Evolutionary conservation across 2,113 vertebrate species (phyloP).

Genomic region (Sardina pilchardus): DNA sequence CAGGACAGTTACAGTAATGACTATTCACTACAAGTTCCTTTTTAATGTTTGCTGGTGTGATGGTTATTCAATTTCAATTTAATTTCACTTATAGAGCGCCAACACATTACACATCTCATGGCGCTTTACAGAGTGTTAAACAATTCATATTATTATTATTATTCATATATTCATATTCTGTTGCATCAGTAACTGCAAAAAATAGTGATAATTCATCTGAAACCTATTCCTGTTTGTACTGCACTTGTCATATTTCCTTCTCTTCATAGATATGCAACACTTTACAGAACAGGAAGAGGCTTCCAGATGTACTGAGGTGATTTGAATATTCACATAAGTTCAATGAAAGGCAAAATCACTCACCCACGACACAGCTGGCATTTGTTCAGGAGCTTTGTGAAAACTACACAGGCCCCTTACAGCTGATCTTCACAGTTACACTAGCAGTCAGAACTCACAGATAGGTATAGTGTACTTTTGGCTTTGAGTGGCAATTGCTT

Average conservation of each 20-base stretch:
- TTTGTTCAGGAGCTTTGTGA: neutral
- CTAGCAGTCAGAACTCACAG: neutral
- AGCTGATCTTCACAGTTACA: neutral
- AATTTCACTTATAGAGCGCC: too few species aligned
- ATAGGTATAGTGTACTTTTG: too few species aligned
- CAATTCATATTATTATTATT: too few species aligned
- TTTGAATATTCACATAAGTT: neutral
- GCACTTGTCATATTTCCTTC: neutral
- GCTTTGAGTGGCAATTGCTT: too few species aligned
- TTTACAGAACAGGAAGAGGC: neutral
- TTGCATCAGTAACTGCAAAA: neutral
- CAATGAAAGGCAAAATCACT: neutral
- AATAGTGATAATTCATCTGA: neutral
- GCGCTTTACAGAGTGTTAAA: too few species aligned
- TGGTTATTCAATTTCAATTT: too few species aligned
- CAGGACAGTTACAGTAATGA: neutral
- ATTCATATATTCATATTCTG: too few species aligned
- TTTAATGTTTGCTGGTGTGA: too few species aligned
- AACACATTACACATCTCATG: too few species aligned
- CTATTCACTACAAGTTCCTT: too few species aligned
- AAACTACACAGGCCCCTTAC: neutral
- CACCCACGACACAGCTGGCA: neutral
- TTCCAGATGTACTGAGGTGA: neutral
- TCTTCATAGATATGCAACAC: neutral
- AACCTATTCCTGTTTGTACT: neutral